Percentiles rank a stretch among this genome's conserved stretches.
Evolutionary conservation across 2,888 invertebrate genomes (phyloP).

Genomic region (Phyllotreta cruciferae): DNA sequence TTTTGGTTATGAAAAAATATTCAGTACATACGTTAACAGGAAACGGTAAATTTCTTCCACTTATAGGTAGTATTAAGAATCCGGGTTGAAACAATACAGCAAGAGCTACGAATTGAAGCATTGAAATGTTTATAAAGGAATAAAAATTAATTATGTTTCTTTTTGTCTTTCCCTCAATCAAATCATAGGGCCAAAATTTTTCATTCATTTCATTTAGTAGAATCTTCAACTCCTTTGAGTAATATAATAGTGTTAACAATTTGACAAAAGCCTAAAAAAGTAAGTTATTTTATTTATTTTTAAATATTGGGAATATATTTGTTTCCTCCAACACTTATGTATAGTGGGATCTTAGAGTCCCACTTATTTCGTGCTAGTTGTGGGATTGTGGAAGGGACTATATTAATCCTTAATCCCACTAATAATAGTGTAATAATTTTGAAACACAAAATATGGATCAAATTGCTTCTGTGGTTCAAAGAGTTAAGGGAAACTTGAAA

Average conservation of each 20-base stretch:
- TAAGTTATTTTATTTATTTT: no score
- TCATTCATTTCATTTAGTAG: background rate
- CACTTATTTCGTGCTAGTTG: no score
- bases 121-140: background rate
- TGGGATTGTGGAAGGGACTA: no score
- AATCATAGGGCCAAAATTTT: slow-evolving; percentile 10
- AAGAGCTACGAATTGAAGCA: background rate
- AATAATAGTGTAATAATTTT: no score
- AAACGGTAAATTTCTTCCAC: background rate
- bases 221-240: background rate
- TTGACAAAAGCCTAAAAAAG: background rate
- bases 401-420: no score
- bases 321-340: no score
- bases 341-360: no score
- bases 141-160: background rate
- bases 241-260: background rate
- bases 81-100: background rate
- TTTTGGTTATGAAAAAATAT: background rate
- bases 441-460: no score
- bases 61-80: slow-evolving; percentile 6
- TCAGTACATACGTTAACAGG: slow-evolving; percentile 2
- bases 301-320: no score
- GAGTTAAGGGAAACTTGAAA: no score
- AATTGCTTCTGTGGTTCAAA: no score
- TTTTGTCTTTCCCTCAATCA: background rate